Evolutionary conservation across 92 coral and sea anemone genomes (phyloP), one percentile per base, ranked within the genome.

Genomic region (Parazoanthus swiftii): DNA sequence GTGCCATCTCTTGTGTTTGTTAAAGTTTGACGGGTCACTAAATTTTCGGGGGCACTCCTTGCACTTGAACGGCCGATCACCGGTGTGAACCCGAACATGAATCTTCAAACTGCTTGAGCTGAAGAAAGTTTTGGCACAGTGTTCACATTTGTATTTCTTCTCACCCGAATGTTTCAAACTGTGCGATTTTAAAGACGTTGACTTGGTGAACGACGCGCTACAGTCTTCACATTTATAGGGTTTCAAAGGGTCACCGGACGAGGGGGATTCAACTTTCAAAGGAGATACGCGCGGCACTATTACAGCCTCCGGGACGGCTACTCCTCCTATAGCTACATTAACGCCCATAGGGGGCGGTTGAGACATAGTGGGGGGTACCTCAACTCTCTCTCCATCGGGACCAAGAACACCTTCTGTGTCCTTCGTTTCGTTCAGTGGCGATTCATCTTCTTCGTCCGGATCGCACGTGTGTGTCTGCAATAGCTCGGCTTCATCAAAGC

Each of bases 1-100:
- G 76, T 97, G 99, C 96, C 98, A 97, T n/a, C 98, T 90, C 82
- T 97, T 97, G 89, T 97, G 99, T 76, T 97, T 97, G 93, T 97
- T 97, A 80, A 97, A 97, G 90, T 97, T 97, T 35, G 99, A 97
- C 15, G 99, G 99, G 75, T 97, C 99, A 76, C 99, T 97, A 79
- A 97, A 97, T 71, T 94, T 96, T 81, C 98, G 92, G 23, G 98
- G 95, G 89, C 99, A 97, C 29, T 93, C 96, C 88, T 95, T 97
- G 92, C 99, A 97, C 76, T 95, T 97, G 81, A 97, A 94, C 44
- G 99, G 99, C 44, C 98, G 85, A 56, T 97, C 99, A 1, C 99
- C 99, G 23, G 99, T 95, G 90, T 97, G 99, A 51, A 97, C 98
- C 15, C 99, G 96, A 3, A 94, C 95, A 59, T 97, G 99, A 65